phyloP scores from a whole-genome alignment of 53 echinoderm and acorn worm species.

The Holothuria scabra region DNA sequence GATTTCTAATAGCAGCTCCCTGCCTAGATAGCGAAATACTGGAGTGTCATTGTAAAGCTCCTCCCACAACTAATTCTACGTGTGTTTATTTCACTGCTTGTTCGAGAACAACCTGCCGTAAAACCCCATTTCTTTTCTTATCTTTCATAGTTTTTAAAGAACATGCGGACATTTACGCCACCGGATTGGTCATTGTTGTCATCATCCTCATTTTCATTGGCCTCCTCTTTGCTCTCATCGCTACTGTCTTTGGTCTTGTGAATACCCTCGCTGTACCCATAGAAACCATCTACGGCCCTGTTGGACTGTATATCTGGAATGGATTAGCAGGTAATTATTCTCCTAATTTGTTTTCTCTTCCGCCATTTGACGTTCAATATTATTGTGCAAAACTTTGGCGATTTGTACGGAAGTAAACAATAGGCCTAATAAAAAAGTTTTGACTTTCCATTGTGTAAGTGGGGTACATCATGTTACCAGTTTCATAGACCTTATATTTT shows the following conservation, averaged over 20 bases:
- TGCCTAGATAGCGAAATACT: no score
- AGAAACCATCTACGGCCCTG: constrained; percentile 79
- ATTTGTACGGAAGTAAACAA: not conserved
- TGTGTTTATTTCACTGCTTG: no score
- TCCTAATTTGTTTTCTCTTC: not conserved
- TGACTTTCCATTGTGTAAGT: not conserved
- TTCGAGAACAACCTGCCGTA: no score
- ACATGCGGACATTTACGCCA: constrained; percentile 71
- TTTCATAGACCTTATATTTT: no score
- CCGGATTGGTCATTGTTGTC: constrained; percentile 61
- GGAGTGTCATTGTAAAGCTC: no score
- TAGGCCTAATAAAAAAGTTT: no score
- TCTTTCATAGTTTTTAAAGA: constrained; percentile 71
- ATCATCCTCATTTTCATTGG: constrained; percentile 71
- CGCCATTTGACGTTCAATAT: no score
- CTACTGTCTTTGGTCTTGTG: constrained; percentile 87
- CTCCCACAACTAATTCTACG: no score
- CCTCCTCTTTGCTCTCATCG: constrained; percentile 74
- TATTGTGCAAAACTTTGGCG: no score
- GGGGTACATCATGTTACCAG: no score
- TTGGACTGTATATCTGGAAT: constrained; percentile 89
- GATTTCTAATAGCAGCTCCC: no score
- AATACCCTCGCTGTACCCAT: constrained; percentile 90
- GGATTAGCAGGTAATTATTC: constrained; percentile 73
- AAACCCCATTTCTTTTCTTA: not conserved